Evolutionary conservation across 2,797 vertebrate genomes (phyloP), one percentile per base, ranked within the genome.

Genomic region (Fundulus diaphanus): DNA sequence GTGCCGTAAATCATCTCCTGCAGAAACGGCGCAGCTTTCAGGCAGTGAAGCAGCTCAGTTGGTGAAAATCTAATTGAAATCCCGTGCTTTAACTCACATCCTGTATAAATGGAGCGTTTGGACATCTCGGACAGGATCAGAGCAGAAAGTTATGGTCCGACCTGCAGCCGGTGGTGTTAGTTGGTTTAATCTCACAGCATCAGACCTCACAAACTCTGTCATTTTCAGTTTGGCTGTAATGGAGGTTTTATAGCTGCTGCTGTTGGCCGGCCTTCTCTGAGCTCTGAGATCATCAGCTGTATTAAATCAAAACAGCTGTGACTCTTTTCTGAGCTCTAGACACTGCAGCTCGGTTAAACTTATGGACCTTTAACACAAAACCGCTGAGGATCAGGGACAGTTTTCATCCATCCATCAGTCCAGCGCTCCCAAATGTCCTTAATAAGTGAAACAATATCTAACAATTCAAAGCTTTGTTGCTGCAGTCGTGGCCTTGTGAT

Each of bases 191-290:
- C 57, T 61, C 56, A 13, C 13, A 52, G 49, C 49, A 9, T 52
- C 52, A 61, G 31, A 61, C 57, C 33, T 61, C 11, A 35, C 20
- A 11, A 35, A 44, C 16, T 31, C 18, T 61, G 57, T 61, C 59
- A 35, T 20, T 35, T 22, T 35, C 59, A 61, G 20, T 22, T 61
- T 35, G 59, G 33, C 33, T 61, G 59, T 61, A 22, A 61, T 35
- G 59, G 59, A 61, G 59, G 31, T 61, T 61, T 61, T 35, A 61
- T 61, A 22, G 59, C 59, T 35, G 59, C 59, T 61, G 57, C 59
- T 35, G 59, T 22, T 61, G 59, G 33, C 18, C 8, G 59, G 20
- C 31, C 18, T 57, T 15, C 56, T 57, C 56, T 31, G 56, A 61
- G 33, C 59, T 61, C 33, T 61, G 59, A 61, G 59, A 18, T 61